A percentile compares a stretch with the other conserved stretches of the same genome.
phyloP scores from a whole-genome alignment of 2,113 vertebrate genomes.

The Alligator mississippiensis region DNA sequence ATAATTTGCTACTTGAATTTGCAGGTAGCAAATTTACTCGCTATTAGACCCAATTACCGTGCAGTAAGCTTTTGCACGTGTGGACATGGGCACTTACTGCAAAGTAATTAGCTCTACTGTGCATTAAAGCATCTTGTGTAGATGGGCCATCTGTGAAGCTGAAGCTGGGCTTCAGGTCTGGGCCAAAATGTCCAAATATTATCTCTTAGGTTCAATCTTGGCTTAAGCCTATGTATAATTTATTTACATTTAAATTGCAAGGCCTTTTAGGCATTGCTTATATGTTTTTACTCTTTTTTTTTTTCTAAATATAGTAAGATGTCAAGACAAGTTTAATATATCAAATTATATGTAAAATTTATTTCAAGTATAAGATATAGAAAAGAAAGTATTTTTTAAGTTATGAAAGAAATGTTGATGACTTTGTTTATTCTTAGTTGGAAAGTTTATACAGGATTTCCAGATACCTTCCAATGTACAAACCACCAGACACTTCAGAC shows the following conservation, averaged over 20 bases:
- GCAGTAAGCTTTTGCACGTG: no score
- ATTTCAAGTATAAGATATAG: not conserved
- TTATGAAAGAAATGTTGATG: not conserved
- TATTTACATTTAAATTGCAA: not conserved
- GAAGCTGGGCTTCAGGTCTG: not conserved
- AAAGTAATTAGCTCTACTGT: no score
- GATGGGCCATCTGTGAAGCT: no score
- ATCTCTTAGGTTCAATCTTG: not conserved
- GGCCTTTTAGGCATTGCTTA: not conserved
- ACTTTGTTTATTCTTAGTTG: slow-evolving; percentile 54
- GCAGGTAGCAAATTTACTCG: no score
- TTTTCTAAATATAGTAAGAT: not conserved
- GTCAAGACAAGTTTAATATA: not conserved
- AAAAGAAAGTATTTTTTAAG: not conserved
- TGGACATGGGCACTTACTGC: no score
- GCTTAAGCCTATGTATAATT: not conserved
- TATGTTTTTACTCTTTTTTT: not conserved
- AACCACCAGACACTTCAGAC: not conserved
- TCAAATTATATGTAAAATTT: not conserved
- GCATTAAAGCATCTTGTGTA: no score
- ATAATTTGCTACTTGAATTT: no score
- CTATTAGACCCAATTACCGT: no score
- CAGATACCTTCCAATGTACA: not conserved
- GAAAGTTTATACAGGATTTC: slow-evolving; percentile 52
- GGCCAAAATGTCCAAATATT: not conserved